These are phyloP conservation scores for Centruroides sculpturatus DNA, from an alignment of 1,140 invertebrate genomes.

Conservation along the genomic window DNA sequence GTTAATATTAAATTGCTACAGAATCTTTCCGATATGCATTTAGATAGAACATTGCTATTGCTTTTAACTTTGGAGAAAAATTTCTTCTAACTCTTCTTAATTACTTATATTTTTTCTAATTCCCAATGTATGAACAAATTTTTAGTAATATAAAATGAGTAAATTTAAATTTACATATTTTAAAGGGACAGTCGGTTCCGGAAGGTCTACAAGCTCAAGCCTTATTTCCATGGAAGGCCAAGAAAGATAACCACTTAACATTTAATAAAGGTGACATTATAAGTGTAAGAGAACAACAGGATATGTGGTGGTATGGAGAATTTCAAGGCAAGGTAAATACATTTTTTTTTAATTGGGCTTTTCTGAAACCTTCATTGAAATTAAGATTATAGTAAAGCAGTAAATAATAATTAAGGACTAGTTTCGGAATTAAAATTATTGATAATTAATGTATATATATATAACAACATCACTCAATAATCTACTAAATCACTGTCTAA, in stretches of 20 bases:
- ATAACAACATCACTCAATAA: too few species aligned
- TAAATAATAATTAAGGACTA: too few species aligned
- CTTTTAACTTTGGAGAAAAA: too few species aligned
- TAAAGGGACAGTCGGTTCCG: constrained; percentile 19
- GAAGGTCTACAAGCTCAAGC: constrained; percentile 36
- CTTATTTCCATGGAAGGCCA: constrained; percentile 48
- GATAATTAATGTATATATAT: too few species aligned
- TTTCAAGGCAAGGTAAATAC: constrained; percentile 24
- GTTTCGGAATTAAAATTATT: too few species aligned
- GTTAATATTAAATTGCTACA: too few species aligned
- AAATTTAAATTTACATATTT: background rate
- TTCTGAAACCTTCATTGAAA: background rate
- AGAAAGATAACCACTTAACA: constrained; percentile 47
- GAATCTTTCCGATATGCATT: too few species aligned
- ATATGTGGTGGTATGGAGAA: constrained; percentile 54
- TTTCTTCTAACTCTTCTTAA: too few species aligned
- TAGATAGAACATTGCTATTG: too few species aligned
- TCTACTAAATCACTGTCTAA: too few species aligned
- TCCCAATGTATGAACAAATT: constrained; percentile 15
- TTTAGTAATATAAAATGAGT: background rate
- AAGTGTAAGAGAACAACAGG: constrained; percentile 47
- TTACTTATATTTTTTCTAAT: background rate
- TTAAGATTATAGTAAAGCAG: too few species aligned
- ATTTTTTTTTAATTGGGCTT: background rate
- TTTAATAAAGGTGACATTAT: constrained; percentile 53